These are phyloP conservation scores for Cyprinodon diabolis DNA, from an alignment of 2,797 vertebrate species.

Conservation along the genomic window DNA sequence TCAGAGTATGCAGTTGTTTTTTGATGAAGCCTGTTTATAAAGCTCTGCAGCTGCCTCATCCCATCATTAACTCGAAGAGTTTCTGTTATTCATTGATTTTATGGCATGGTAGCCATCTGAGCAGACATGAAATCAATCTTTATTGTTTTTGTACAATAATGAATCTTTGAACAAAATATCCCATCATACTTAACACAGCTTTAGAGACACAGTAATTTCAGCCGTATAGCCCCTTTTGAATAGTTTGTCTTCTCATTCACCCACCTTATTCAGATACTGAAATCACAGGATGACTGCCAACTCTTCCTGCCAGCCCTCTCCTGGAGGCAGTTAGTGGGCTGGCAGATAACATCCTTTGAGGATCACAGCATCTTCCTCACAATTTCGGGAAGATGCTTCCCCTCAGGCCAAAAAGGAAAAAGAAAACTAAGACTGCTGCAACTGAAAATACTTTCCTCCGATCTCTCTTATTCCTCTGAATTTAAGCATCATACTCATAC, in stretches of 20 bases:
- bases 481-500: conserved; percentile 27
- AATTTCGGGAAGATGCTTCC: conserved; percentile 53
- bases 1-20: not conserved
- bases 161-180: conserved; percentile 16
- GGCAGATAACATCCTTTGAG: conserved; percentile 65
- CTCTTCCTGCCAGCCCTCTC: conserved; percentile 57
- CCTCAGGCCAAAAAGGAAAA: conserved; percentile 47
- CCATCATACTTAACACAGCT: conserved; percentile 28
- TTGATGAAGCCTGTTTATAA: conserved; percentile 2
- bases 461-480: conserved; percentile 38
- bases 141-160: conserved; percentile 18
- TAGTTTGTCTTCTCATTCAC: conserved; percentile 53
- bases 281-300: conserved; percentile 53
- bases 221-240: conserved; percentile 38
- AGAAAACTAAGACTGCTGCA: conserved; percentile 37
- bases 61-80: conserved; percentile 13
- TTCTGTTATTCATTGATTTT: conserved; percentile 13
- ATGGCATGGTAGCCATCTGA: not conserved
- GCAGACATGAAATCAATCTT: conserved; percentile 21
- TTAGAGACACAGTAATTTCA: conserved; percentile 28
- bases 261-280: conserved; percentile 49
- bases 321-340: conserved; percentile 65
- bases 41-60: not conserved
- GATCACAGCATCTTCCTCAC: conserved; percentile 58
- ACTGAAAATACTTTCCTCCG: conserved; percentile 32